These are phyloP conservation scores for Stichodactyla helianthus DNA, from an alignment of 64 coral and sea anemone genomes.

Conservation along the genomic window DNA sequence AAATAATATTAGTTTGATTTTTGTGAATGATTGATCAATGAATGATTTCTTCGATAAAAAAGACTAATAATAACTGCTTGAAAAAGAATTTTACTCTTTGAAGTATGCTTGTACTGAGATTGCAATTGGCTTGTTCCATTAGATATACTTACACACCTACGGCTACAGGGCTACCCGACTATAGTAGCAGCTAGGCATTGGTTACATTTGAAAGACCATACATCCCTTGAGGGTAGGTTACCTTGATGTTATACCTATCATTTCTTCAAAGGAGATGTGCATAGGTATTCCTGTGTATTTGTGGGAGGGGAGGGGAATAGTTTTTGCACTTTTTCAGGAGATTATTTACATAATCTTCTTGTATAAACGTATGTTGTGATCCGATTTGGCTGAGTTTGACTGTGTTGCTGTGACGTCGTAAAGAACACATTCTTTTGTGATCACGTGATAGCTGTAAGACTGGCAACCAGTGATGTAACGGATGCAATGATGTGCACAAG, in stretches of 20 bases:
- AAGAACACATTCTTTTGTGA: slow-evolving; percentile 9
- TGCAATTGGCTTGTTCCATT: too few relatives aligned
- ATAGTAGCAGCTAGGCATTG: too few relatives aligned
- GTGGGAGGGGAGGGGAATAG: too few relatives aligned
- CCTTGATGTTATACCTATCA: too few relatives aligned
- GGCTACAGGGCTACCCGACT: too few relatives aligned
- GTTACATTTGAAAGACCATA: too few relatives aligned
- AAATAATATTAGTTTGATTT: neutral
- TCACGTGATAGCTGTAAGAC: slow-evolving; percentile 1
- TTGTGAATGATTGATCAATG: too few relatives aligned
- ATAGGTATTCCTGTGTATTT: too few relatives aligned
- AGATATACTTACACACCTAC: too few relatives aligned
- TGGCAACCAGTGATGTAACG: neutral
- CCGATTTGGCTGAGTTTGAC: neutral
- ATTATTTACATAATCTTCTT: neutral
- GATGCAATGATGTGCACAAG: neutral
- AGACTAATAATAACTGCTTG: neutral
- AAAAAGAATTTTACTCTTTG: neutral
- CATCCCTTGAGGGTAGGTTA: too few relatives aligned
- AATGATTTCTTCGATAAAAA: neutral
- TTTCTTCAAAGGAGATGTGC: too few relatives aligned
- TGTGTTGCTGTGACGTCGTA: neutral
- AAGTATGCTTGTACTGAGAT: neutral
- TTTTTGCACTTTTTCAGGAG: too few relatives aligned
- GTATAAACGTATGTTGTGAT: neutral